Conservation (phyloP, 2,113 vertebrate genomes). For the Butastur rufipennis region DNA sequence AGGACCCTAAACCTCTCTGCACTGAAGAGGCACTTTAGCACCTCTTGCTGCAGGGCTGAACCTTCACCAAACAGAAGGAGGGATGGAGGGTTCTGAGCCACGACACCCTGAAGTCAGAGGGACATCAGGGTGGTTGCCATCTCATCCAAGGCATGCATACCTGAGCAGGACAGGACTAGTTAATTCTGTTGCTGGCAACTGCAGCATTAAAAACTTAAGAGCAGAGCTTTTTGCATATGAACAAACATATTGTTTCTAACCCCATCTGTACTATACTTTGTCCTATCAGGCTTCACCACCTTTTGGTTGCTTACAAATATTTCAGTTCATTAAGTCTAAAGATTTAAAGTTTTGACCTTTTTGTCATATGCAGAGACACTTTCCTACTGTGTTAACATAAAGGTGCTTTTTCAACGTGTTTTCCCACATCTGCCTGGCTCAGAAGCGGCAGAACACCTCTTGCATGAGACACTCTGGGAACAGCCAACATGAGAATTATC, state of each 20-base stretch:
- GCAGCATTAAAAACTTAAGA: not conserved
- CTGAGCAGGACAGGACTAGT: not conserved
- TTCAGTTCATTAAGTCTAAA: not conserved
- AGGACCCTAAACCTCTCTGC: not conserved
- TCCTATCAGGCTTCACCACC: not conserved
- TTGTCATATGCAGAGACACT: not conserved
- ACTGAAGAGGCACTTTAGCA: not conserved
- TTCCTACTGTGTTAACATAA: not conserved
- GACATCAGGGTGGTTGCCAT: not conserved
- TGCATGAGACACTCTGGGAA: not conserved
- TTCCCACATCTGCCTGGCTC: not conserved
- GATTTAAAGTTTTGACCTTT: not conserved
- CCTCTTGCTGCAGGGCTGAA: not conserved
- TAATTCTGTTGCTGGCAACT: not conserved
- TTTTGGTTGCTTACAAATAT: not conserved
- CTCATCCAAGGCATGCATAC: not conserved
- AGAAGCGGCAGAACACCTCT: not conserved
- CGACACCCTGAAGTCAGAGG: not conserved
- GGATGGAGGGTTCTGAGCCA: not conserved
- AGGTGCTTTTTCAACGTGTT: not conserved
- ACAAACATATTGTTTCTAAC: not conserved
- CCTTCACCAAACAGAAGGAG: not conserved
- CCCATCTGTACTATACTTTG: not conserved
- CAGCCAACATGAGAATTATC: not conserved
- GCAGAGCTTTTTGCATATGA: not conserved